A percentile compares a stretch with the other conserved stretches of the same genome.
Conservation (phyloP, 2,888 invertebrate species). For the Physocephala rufipes region DNA sequence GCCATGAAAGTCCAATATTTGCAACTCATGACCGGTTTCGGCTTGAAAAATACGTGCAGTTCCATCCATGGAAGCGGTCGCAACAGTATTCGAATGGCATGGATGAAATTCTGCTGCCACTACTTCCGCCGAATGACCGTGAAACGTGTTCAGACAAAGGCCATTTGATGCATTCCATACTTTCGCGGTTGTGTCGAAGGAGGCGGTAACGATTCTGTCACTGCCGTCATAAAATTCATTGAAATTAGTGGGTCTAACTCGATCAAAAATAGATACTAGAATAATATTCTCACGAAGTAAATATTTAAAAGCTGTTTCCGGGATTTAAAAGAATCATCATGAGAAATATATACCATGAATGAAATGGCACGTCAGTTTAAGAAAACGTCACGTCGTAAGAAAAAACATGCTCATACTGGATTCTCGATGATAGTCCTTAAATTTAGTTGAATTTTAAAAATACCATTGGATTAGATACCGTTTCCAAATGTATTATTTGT, state of each 20-base stretch:
- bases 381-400: too few relatives aligned
- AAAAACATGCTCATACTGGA: too few relatives aligned
- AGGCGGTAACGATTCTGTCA: conserved; percentile 78
- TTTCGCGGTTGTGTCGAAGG: conserved; percentile 81
- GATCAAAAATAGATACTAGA: background rate
- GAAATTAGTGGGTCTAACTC: background rate
- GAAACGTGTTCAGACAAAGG: conserved; percentile 73
- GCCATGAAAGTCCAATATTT: conserved; percentile 73
- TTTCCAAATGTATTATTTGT: too few relatives aligned
- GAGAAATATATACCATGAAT: too few relatives aligned
- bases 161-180: conserved; percentile 78
- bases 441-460: too few relatives aligned
- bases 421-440: too few relatives aligned
- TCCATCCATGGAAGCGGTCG: conserved; percentile 81
- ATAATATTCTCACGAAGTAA: too few relatives aligned
- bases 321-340: too few relatives aligned
- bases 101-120: conserved; percentile 77
- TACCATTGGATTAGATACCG: too few relatives aligned
- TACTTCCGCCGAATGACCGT: conserved; percentile 80
- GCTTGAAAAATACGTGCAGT: conserved; percentile 78
- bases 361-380: too few relatives aligned
- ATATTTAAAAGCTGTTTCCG: too few relatives aligned
- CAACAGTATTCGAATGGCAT: conserved; percentile 69
- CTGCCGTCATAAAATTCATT: too few relatives aligned
- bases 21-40: conserved; percentile 73